These are phyloP conservation scores for Orthosia gracilis DNA, from an alignment of 2,888 invertebrate species.

Conservation along the genomic window DNA sequence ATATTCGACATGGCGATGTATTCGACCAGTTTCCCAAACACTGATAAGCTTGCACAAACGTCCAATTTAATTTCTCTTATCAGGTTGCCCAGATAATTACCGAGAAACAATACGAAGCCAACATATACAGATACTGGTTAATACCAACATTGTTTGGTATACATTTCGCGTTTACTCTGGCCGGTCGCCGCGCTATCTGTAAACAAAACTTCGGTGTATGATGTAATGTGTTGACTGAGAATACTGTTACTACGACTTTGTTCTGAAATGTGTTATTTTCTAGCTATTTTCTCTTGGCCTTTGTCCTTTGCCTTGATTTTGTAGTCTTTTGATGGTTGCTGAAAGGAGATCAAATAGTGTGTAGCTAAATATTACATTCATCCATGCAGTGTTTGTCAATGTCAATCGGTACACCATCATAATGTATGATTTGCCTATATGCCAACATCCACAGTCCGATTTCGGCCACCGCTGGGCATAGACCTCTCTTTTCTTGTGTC, in stretches of 20 bases:
- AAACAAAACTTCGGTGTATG: slow-evolving; percentile 53
- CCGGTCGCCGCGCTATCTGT: slow-evolving; percentile 32
- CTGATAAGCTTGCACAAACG: slow-evolving; percentile 8
- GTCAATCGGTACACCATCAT: neutral
- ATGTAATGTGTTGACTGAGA: slow-evolving; percentile 53
- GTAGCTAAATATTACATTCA: neutral
- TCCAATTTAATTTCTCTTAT: slow-evolving; percentile 31
- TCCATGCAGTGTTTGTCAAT: neutral
- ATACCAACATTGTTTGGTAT: slow-evolving; percentile 47
- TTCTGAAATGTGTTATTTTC: slow-evolving; percentile 23
- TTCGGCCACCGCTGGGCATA: too few relatives aligned
- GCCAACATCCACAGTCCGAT: too few relatives aligned
- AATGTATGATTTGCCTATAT: neutral
- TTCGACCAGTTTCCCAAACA: neutral
- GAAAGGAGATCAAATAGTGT: neutral
- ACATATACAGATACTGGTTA: slow-evolving; percentile 50
- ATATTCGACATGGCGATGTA: neutral
- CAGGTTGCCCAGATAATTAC: slow-evolving; percentile 43
- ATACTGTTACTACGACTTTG: slow-evolving; percentile 21
- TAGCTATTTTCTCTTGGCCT: slow-evolving; percentile 2
- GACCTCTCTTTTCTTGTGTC: too few relatives aligned
- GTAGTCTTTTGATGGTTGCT: neutral
- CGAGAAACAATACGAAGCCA: slow-evolving; percentile 43
- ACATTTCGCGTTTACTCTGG: slow-evolving; percentile 42
- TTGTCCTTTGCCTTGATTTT: slow-evolving; percentile 3